Base-by-base conservation (phyloP, 2,113 vertebrate species). In the Vireo altiloquus region DNA sequence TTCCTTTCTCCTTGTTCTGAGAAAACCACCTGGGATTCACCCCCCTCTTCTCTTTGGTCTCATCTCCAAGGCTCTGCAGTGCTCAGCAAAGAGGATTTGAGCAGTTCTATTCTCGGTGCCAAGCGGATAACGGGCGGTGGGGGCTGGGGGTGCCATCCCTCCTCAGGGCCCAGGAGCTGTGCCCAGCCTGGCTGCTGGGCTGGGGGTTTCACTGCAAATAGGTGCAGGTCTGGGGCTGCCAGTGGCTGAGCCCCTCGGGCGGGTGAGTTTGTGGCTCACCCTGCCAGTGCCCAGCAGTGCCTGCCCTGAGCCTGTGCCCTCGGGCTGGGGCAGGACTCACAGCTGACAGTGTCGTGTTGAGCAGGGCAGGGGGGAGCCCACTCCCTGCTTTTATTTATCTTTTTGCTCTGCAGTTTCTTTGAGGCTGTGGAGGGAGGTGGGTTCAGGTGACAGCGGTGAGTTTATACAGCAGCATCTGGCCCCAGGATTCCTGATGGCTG, bases 381-480 rank as follows among this genome's bases (percentile, higher is more conserved):
- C 44, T 47, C 64, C 39, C 59, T 60, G 40, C 69, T 56, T 75
- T 63, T 40, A 7, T 37, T 71, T 1, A 1, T 37, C 54, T 7
- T 33, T 69, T 61, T 15, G 6, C 75, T 30, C 21, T 1, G 68
- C 75, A 1, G 2, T n/a, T 69, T 33, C 82, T 80, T 54, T 17
- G 1, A 20, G 71, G 71, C 37, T 17, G 82, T 5, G 72, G 14
- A 37, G 63, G 61, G 57, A 47, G 23, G 1, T 2, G 39, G 47
- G 92, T 81, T 87, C 75, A n/a, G 96, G 93, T 79, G 94, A 21
- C 70, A 53, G 59, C 0, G 42, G 65, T 24, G 90, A 57, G 96
- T 92, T 95, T 92, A 8, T 17, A 1, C 52, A 87, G 91, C 95
- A 83, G 94, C 95, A 94, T 54, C 95, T 95, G 96, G 95, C 96